These are phyloP conservation scores for Drosophila neoperkinsi DNA, from an alignment of 2,888 invertebrate species.

Conservation along the genomic window DNA sequence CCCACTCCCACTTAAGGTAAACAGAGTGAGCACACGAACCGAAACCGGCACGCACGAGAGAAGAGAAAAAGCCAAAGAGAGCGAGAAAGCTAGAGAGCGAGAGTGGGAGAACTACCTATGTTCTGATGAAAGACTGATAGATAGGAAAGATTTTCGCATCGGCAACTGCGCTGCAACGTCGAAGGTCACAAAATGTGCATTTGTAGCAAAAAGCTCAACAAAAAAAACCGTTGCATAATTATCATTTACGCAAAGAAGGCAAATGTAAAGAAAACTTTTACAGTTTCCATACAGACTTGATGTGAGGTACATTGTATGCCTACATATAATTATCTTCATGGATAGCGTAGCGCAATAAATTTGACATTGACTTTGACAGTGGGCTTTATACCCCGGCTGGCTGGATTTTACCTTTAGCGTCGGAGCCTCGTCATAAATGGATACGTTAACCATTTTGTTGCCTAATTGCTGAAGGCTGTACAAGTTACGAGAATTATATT, in stretches of 20 bases:
- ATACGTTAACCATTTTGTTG: conserved; percentile 83
- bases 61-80: neutral
- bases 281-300: conserved; percentile 19
- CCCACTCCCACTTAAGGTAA: conserved; percentile 1
- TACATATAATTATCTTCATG: conserved; percentile 60
- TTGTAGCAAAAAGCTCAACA: conserved; percentile 19
- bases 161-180: conserved; percentile 55
- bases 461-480: conserved; percentile 48
- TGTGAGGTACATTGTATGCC: conserved; percentile 1
- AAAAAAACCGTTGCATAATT: conserved; percentile 68
- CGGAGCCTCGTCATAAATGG: conserved; percentile 82
- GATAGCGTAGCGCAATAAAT: conserved; percentile 22
- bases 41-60: conserved; percentile 7
- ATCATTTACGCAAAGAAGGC: conserved; percentile 15
- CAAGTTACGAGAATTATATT: conserved; percentile 51
- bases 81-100: conserved; percentile 1
- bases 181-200: conserved; percentile 73
- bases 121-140: conserved; percentile 40
- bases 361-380: conserved; percentile 28
- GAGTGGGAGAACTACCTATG: conserved; percentile 13
- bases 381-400: conserved; percentile 8
- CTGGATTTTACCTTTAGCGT: conserved; percentile 78
- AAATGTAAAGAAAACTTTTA: neutral
- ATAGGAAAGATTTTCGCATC: conserved; percentile 60
- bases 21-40: neutral